Evolutionary conservation across 2,113 vertebrate genomes (phyloP), one percentile per base, ranked within the genome.

Genomic region (Mellivora capensis): DNA sequence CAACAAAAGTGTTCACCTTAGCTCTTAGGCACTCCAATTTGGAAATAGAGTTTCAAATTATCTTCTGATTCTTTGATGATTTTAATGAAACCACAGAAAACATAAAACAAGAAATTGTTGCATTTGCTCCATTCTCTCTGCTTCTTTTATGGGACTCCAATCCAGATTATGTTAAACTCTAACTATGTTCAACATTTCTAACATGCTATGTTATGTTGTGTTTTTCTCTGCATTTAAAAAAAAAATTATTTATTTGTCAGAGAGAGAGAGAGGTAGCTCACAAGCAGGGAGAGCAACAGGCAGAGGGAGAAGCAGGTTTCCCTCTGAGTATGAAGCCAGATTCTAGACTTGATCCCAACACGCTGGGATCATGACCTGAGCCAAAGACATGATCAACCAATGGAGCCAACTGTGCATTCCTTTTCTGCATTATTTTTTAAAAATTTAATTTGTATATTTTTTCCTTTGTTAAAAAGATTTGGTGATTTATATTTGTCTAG

Each of bases 1-100:
- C 47, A 85, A 62, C n/a, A 57, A 49, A 81, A 62, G 12, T 80
- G 39, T 61, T 77, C n/a, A 69, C 3, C 0, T 89, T 89, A 67
- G 21, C 3, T 69, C 3, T 76, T 49, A 85, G 49, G 31, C 47
- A 49, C 54, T 72, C 21, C 76, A 47, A 59, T 67, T 39, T 76
- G 57, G 74, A 95, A 84, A 29, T 17, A 37, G 42, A 85, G 8
- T 62, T 86, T 81, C 34, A 89, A 82, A 88, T 57, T 87, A 67
- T 74, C 29, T 82, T 89, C 31, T 95, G 71, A 77, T 71, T 92
- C 39, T 89, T 62, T 79, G 84, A 96, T 31, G n/a, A 89, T 37
- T 82, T 76, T 79, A 52, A 62, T 62, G 54, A 80, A 93, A 89
- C 20, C 29, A 64, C 9, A 59, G 39, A 39, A 74, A 59, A 52